Evolutionary conservation across 2,888 invertebrate genomes (phyloP), one percentile per base, ranked within the genome.

Genomic region (Nesidiocoris tenuis): DNA sequence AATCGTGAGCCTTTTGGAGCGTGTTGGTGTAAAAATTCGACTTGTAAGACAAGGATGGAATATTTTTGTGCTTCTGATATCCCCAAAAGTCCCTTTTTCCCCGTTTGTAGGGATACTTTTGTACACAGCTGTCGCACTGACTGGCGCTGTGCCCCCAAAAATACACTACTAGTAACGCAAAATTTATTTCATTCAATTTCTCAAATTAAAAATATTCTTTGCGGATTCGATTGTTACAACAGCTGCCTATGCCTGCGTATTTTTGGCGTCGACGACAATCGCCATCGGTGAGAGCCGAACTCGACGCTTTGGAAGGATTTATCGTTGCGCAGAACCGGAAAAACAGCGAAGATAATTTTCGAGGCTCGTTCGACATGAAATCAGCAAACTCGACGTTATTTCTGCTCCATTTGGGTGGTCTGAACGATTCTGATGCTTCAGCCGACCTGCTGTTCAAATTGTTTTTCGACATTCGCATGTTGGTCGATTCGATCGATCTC

Each of bases 221-320:
- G n/a, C n/a, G n/a, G n/a, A n/a, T n/a, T n/a, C n/a, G n/a, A n/a
- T n/a, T n/a, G n/a, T n/a, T n/a, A n/a, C n/a, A n/a, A n/a, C n/a
- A n/a, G n/a, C n/a, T n/a, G 65, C 25, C 19, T 1, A 55, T 67
- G 67, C 67, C 67, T 12, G 55, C 22, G 1, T 67, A 67, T n/a
- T 56, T 55, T 1, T 55, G 16, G n/a, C 18, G 67, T 16, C 19
- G 67, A 21, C 22, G 9, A 22, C 5, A 21, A 9, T 17, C 39
- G 0, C 17, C 25, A 39, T 65, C 65, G 2, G 39, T 39, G 16
- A n/a, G 55, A 56, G 67, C 67, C 1, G 67, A 67, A 67, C 55
- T 67, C 1, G 67, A 67, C 23, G 67, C 54, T 12, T 19, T 67
- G 17, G 67, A 7, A 9, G 56, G 55, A 1, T 21, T 67, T 2